A percentile compares a stretch with the other conserved stretches of the same genome.
phyloP scores from a whole-genome alignment of 2,113 vertebrate genomes.

The Astur gentilis region DNA sequence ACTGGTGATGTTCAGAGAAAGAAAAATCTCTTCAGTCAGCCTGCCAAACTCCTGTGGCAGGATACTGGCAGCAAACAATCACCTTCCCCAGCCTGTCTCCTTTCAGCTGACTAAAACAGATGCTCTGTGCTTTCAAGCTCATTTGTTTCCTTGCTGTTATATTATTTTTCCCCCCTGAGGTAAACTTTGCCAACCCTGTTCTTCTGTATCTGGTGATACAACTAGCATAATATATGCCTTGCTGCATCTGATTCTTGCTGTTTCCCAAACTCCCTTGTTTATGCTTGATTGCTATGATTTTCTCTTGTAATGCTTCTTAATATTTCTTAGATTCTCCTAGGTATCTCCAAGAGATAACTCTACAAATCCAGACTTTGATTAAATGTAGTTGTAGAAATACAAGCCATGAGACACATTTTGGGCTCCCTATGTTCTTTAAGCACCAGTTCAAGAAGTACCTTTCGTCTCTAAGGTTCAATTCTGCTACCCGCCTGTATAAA shows the following conservation, averaged over 20 bases:
- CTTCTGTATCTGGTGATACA: neutral
- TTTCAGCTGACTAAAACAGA: slow-evolving; percentile 39
- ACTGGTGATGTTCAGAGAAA: slow-evolving; percentile 46
- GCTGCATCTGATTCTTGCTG: neutral
- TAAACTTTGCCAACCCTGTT: neutral
- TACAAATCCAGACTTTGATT: neutral
- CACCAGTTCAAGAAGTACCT: neutral
- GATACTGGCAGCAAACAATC: slow-evolving; percentile 15
- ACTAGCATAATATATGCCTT: neutral
- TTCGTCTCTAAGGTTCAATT: neutral
- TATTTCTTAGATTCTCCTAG: neutral
- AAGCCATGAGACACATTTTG: neutral
- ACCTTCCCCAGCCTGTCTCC: slow-evolving; percentile 8
- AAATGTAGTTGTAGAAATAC: neutral
- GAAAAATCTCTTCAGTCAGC: slow-evolving; percentile 39
- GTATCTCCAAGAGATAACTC: neutral
- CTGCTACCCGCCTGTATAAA: neutral
- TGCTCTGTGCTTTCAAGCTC: slow-evolving; percentile 27
- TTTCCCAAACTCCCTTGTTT: neutral
- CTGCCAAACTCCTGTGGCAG: slow-evolving; percentile 28
- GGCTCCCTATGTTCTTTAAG: neutral
- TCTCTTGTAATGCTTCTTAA: neutral
- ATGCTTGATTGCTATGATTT: neutral
- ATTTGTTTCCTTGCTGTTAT: slow-evolving; percentile 18
- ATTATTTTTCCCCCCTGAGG: neutral